These are phyloP conservation scores for Psilopsiagon aymara DNA, from an alignment of 2,113 vertebrate genomes.

Conservation along the genomic window DNA sequence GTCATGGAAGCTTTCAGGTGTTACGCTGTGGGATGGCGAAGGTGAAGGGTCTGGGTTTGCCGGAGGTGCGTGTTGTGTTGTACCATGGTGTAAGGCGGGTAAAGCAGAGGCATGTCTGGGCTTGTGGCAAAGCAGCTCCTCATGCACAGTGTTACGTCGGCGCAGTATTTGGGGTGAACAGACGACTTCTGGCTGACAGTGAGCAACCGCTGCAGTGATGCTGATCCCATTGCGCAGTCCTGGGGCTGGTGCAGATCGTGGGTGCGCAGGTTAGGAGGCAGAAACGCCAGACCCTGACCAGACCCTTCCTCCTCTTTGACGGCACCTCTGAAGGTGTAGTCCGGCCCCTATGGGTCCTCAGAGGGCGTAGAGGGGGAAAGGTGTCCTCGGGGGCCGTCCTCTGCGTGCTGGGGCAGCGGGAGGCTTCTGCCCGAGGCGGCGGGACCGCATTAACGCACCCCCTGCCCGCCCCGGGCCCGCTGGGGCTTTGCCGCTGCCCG, in stretches of 20 bases:
- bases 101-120: not conserved
- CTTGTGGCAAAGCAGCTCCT: not conserved
- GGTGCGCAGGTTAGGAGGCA: not conserved
- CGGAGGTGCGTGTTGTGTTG: not conserved
- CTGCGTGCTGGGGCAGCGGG: not conserved
- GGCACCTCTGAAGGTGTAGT: not conserved
- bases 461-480: not conserved
- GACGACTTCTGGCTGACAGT: not conserved
- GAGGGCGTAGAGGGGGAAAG: no score
- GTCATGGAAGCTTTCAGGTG: accelerated
- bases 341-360: not conserved
- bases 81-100: not conserved
- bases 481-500: not conserved
- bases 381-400: not conserved
- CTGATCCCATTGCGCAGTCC: not conserved
- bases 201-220: not conserved
- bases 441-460: not conserved
- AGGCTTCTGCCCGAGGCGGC: no score
- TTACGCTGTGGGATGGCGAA: accelerated
- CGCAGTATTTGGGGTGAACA: not conserved
- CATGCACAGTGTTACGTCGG: not conserved
- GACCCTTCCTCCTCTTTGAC: not conserved
- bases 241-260: not conserved
- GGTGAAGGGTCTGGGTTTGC: not conserved
- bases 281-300: not conserved